phyloP scores from a whole-genome alignment of 30 jellyfish, hydroid and myxozoan genomes.

The Aurelia aurita region DNA sequence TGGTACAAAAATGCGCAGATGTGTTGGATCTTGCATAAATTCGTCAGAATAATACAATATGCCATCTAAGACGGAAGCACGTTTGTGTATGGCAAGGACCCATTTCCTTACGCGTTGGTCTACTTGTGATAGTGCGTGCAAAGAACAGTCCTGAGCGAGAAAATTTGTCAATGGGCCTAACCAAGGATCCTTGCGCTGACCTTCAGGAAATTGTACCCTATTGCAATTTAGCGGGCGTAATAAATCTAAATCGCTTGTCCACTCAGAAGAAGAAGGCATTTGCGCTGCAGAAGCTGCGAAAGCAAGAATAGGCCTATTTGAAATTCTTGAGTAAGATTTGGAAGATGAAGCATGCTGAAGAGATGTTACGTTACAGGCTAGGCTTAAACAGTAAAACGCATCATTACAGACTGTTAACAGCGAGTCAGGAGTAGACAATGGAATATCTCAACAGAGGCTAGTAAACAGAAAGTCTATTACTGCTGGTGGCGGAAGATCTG shows the following conservation, averaged over 20 bases:
- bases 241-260: conserved; percentile 1
- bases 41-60: conserved; percentile 9
- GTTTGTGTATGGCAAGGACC: not conserved
- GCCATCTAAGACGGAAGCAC: conserved; percentile 31
- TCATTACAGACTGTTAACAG: too few relatives aligned
- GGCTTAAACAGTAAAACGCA: not conserved
- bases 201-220: conserved; percentile 8
- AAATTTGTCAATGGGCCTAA: conserved; percentile 14
- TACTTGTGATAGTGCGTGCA: not conserved
- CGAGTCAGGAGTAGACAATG: not conserved
- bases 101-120: too few relatives aligned
- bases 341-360: not conserved
- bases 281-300: not conserved
- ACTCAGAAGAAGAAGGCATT: not conserved
- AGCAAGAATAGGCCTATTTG: too few relatives aligned
- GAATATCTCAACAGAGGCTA: too few relatives aligned
- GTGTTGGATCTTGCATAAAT: conserved; percentile 28
- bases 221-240: conserved; percentile 10
- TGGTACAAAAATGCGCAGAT: conserved; percentile 30
- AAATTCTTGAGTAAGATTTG: too few relatives aligned
- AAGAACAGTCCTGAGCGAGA: not conserved
- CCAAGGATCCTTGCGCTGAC: conserved; percentile 20
- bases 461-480: too few relatives aligned
- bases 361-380: not conserved
- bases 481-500: too few relatives aligned